These are phyloP conservation scores for Scaptomyza tumidula DNA, from an alignment of 2,888 invertebrate genomes.

Conservation along the genomic window DNA sequence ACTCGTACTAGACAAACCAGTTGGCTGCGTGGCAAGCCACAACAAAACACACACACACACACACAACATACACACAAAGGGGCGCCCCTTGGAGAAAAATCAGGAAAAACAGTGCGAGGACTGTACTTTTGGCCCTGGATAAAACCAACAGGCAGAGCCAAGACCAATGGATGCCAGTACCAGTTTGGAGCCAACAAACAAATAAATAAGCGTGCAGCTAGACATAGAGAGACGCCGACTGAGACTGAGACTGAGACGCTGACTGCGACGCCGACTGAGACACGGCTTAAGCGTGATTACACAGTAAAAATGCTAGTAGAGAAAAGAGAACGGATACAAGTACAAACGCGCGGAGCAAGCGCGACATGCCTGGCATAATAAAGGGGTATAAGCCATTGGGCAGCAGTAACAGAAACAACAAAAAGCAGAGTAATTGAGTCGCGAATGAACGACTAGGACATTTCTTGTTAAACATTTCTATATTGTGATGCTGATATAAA, in stretches of 20 bases:
- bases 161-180: slow-evolving; percentile 65
- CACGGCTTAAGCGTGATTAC: slow-evolving; percentile 69
- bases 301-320: slow-evolving; percentile 46
- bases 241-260: slow-evolving; percentile 14
- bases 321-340: slow-evolving; percentile 53
- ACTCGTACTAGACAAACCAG: slow-evolving; percentile 75
- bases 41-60: slow-evolving; percentile 30
- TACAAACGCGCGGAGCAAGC: slow-evolving; percentile 44
- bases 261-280: slow-evolving; percentile 21
- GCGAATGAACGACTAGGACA: not conserved
- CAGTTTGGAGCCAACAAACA: slow-evolving; percentile 75
- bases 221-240: slow-evolving; percentile 45
- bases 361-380: slow-evolving; percentile 74
- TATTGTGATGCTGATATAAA: too few species aligned
- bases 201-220: slow-evolving; percentile 75
- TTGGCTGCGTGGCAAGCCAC: slow-evolving; percentile 52
- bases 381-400: slow-evolving; percentile 60
- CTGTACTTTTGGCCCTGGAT: slow-evolving; percentile 61
- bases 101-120: slow-evolving; percentile 70
- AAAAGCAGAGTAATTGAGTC: not conserved
- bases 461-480: too few species aligned
- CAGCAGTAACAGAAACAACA: slow-evolving; percentile 27
- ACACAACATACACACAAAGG: slow-evolving; percentile 27
- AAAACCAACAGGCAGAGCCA: slow-evolving; percentile 12
- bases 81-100: slow-evolving; percentile 69